A percentile compares a stretch with the other conserved stretches of the same genome.
These are phyloP conservation scores for Anguilla marmorata DNA, from an alignment of 2,797 vertebrate species.

Conservation along the genomic window DNA sequence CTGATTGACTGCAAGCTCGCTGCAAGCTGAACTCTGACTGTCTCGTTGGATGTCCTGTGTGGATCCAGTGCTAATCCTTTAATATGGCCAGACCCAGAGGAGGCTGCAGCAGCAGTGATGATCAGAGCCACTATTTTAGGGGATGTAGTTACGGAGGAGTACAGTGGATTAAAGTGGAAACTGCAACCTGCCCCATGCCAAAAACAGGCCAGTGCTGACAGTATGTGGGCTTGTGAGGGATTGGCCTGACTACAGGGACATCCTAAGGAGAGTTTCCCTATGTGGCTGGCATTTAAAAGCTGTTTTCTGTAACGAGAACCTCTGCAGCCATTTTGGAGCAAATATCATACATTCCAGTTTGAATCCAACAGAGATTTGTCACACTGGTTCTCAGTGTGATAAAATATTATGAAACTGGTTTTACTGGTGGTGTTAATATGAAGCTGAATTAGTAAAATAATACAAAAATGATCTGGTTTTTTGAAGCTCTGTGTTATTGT, in stretches of 20 bases:
- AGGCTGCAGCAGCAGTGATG: constrained; percentile 38
- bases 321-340: constrained; percentile 8
- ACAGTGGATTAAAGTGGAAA: neutral
- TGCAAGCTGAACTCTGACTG: neutral
- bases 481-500: neutral
- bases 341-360: neutral
- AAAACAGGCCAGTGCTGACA: constrained; percentile 8
- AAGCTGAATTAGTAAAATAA: neutral
- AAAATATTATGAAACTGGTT: neutral
- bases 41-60: constrained; percentile 23
- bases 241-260: neutral
- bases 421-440: neutral
- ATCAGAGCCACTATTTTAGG: constrained; percentile 6
- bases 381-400: neutral
- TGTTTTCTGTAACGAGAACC: neutral
- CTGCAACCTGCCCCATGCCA: neutral
- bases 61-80: constrained; percentile 66
- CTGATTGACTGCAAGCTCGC: constrained; percentile 16
- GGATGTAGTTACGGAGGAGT: neutral
- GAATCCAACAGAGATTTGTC: neutral
- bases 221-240: neutral
- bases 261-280: neutral
- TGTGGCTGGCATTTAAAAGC: neutral
- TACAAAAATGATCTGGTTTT: neutral
- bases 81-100: constrained; percentile 61